Conservation (phyloP, 2,113 vertebrate species). For the Melanostigma gelatinosum region DNA sequence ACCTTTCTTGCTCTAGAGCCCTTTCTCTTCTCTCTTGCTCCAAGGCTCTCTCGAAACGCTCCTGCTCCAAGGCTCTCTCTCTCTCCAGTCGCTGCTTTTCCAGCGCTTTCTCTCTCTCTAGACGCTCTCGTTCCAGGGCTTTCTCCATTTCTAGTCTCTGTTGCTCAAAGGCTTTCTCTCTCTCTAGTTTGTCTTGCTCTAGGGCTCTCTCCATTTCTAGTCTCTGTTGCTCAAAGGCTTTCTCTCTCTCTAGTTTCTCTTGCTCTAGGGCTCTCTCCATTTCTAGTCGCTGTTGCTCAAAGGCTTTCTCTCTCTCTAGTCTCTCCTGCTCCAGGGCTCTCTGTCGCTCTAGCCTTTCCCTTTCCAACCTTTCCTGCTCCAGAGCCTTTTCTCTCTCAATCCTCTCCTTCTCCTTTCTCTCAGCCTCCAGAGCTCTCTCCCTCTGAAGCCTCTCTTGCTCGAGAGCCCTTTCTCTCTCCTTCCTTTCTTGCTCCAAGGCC, state of each 20-base stretch:
- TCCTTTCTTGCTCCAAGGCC: constrained; percentile 49
- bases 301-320: constrained; percentile 34
- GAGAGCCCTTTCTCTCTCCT: constrained; percentile 52
- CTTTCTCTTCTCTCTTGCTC: constrained; percentile 39
- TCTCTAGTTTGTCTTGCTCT: constrained; percentile 41
- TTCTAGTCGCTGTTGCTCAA: constrained; percentile 41
- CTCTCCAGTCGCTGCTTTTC: constrained; percentile 4
- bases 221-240: constrained; percentile 27
- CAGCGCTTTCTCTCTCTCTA: constrained; percentile 18
- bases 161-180: constrained; percentile 32
- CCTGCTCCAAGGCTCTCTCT: constrained; percentile 33
- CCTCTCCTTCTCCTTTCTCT: constrained; percentile 51
- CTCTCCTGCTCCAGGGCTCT: constrained; percentile 51
- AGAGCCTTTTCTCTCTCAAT: constrained; percentile 42
- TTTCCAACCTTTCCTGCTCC: constrained; percentile 50
- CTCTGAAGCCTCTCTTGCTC: constrained; percentile 62
- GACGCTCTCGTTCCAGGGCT: constrained; percentile 21
- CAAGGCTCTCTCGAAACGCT: constrained; percentile 47
- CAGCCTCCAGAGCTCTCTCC: constrained; percentile 59
- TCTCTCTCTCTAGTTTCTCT: constrained; percentile 45
- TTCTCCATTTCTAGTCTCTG: constrained; percentile 22
- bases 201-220: constrained; percentile 24
- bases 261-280: constrained; percentile 33
- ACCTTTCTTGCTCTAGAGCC: constrained; percentile 40
- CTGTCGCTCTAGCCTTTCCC: constrained; percentile 40